Evolutionary conservation across 2,113 vertebrate genomes (phyloP).

Genomic region (Mystacornis crossleyi): DNA sequence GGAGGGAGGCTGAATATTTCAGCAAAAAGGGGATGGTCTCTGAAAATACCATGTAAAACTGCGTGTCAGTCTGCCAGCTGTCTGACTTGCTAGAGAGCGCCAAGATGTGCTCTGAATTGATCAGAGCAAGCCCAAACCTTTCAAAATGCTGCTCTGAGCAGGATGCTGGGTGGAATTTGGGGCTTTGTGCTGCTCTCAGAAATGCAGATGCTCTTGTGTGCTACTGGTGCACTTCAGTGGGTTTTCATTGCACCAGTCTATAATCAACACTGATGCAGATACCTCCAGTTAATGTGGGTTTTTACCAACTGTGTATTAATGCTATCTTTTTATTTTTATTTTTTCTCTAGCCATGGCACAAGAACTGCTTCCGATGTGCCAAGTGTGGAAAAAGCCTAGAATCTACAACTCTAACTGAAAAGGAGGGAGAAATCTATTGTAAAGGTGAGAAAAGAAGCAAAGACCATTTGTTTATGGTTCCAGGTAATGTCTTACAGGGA

Average conservation of each 20-base stretch:
- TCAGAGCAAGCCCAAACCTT: background rate
- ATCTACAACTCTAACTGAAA: conserved; percentile 95
- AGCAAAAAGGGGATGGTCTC: background rate
- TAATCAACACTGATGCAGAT: background rate
- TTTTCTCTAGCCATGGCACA: conserved; percentile 88
- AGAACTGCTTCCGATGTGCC: conserved; percentile 96
- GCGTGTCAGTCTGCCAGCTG: background rate
- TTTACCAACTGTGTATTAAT: background rate
- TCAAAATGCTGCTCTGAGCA: background rate
- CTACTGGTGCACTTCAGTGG: background rate
- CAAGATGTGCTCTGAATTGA: background rate
- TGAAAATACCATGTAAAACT: background rate
- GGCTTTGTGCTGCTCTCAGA: background rate
- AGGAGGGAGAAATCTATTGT: conserved; percentile 98
- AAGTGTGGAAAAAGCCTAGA: conserved; percentile 96
- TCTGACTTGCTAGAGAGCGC: accelerated
- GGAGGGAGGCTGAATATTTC: background rate
- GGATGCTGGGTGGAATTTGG: background rate
- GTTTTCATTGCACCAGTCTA: background rate
- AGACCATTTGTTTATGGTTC: background rate
- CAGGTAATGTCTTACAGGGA: background rate
- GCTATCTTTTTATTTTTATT: background rate
- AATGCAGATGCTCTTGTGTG: background rate
- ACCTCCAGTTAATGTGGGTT: background rate
- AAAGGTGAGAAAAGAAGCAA: conserved; percentile 83